These are phyloP conservation scores for Lepilemur septentrionalis DNA, from an alignment of 2,797 vertebrate genomes.

Conservation along the genomic window DNA sequence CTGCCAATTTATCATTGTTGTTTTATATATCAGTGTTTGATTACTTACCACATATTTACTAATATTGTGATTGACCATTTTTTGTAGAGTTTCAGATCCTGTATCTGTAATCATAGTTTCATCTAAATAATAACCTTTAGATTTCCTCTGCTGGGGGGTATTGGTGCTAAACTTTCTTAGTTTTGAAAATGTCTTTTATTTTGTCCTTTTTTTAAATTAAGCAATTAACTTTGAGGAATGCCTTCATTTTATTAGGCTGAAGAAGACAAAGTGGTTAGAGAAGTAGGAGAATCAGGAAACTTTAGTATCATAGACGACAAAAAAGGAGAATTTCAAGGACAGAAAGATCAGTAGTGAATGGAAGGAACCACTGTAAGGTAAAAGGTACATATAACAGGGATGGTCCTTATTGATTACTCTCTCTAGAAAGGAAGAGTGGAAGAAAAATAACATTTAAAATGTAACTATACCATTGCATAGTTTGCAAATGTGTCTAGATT, in stretches of 20 bases:
- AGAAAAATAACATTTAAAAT: slow-evolving; percentile 10
- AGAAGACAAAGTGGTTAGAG: not conserved
- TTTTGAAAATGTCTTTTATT: not conserved
- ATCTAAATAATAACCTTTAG: not conserved
- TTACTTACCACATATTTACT: not conserved
- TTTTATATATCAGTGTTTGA: not conserved
- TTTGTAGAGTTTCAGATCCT: not conserved
- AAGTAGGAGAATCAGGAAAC: not conserved
- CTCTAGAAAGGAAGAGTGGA: not conserved
- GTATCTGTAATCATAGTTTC: not conserved
- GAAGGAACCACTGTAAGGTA: not conserved
- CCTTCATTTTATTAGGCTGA: not conserved
- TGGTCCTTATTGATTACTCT: not conserved
- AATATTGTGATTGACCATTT: not conserved
- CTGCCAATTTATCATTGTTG: not conserved
- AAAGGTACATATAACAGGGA: not conserved
- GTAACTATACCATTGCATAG: not conserved
- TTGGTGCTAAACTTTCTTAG: not conserved
- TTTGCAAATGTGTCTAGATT: not conserved
- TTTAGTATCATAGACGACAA: not conserved
- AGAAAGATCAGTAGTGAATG: not conserved
- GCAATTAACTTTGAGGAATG: not conserved
- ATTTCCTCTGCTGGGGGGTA: not conserved
- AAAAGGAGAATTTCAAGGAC: not conserved
- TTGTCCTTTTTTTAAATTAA: not conserved